A percentile compares a stretch with the other conserved stretches of the same genome.
phyloP scores from a whole-genome alignment of 2,113 vertebrate species.

The Euleptes europaea region DNA sequence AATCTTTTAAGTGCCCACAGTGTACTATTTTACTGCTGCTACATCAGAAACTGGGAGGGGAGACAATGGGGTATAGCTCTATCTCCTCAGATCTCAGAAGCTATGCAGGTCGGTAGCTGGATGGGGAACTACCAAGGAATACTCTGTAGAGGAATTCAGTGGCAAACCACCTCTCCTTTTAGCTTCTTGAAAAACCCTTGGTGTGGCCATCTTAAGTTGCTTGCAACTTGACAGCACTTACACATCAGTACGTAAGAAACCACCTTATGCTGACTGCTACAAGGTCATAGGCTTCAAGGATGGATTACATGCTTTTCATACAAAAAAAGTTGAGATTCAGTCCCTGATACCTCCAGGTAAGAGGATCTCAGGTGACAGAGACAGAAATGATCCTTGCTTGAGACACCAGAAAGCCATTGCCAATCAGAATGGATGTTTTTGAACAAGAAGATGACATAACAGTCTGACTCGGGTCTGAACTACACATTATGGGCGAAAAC shows the following conservation, averaged over 20 bases:
- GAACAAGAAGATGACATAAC: not conserved
- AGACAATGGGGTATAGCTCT: too few species aligned
- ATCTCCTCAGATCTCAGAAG: too few species aligned
- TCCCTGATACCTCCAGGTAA: not conserved
- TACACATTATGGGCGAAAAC: too few species aligned
- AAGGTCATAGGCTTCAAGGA: not conserved
- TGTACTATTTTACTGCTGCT: not conserved
- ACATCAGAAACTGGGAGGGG: too few species aligned
- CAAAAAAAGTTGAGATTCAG: not conserved
- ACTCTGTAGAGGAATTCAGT: too few species aligned
- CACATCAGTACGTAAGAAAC: not conserved
- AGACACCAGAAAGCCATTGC: not conserved
- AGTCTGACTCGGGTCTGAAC: not conserved
- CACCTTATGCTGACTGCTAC: not conserved
- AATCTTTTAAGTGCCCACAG: not conserved
- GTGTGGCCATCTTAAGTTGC: too few species aligned
- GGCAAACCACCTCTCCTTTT: too few species aligned
- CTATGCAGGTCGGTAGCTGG: too few species aligned
- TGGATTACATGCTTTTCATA: not conserved
- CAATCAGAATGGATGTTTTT: not conserved
- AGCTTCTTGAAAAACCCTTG: too few species aligned
- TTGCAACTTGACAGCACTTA: too few species aligned
- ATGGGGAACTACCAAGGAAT: too few species aligned
- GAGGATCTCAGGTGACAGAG: too few species aligned
- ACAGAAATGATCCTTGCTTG: not conserved